Evolutionary conservation across 2,888 invertebrate genomes (phyloP).

Genomic region (Terebella lapidaria): DNA sequence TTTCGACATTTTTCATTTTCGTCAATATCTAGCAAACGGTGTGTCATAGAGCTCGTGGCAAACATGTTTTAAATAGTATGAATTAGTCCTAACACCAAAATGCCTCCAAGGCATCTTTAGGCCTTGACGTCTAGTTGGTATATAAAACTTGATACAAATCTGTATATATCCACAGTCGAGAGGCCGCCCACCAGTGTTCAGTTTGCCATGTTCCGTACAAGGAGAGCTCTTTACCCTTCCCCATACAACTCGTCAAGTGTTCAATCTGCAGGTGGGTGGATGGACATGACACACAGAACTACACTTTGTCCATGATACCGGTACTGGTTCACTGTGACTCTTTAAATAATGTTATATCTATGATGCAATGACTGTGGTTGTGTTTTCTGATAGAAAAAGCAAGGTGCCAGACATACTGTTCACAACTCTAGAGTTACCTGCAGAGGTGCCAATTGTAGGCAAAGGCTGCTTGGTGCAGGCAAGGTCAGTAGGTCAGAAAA

Average conservation of each 20-base stretch:
- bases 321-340: neutral
- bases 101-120: too few relatives aligned
- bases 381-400: constrained; percentile 60
- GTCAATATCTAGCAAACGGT: too few relatives aligned
- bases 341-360: neutral
- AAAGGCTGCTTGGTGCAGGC: constrained; percentile 56
- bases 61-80: too few relatives aligned
- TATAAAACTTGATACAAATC: too few relatives aligned
- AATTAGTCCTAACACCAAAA: too few relatives aligned
- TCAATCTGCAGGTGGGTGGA: constrained; percentile 63
- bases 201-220: constrained; percentile 82
- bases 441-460: constrained; percentile 68
- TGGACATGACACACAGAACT: neutral
- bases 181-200: constrained; percentile 52
- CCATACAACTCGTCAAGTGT: constrained; percentile 70
- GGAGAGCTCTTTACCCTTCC: constrained; percentile 67
- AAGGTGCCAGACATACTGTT: constrained; percentile 87
- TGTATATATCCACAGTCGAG: too few relatives aligned
- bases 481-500: constrained; percentile 41
- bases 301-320: too few relatives aligned
- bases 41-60: too few relatives aligned
- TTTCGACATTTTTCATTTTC: too few relatives aligned
- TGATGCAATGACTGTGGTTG: neutral
- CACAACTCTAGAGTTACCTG: constrained; percentile 81
- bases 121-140: too few relatives aligned